Conservation (phyloP, 2,888 invertebrate genomes). For the Aelia acuminata region DNA sequence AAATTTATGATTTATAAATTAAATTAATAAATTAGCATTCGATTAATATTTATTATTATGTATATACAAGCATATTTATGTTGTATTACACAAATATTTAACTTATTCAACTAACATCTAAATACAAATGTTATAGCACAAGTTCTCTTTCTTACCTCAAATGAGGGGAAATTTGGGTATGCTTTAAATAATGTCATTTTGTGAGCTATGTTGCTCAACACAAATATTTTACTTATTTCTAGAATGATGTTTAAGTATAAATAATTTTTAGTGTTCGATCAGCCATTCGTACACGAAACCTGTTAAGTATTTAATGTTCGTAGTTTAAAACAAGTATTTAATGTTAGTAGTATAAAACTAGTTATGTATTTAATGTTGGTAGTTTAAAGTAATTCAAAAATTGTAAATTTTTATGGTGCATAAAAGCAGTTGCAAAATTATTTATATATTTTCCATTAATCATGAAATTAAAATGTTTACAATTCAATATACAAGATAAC, state of each 20-base stretch:
- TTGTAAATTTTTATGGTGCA: not conserved
- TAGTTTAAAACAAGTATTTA: not conserved
- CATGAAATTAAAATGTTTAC: not conserved
- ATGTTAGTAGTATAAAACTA: not conserved
- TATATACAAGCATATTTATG: too few species aligned
- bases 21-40: too few species aligned
- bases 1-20: not conserved
- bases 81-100: not conserved
- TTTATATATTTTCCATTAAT: slow-evolving; percentile 4
- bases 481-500: not conserved
- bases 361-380: not conserved
- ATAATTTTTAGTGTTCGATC: slow-evolving; percentile 19
- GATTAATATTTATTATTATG: too few species aligned
- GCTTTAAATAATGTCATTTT: slow-evolving; percentile 17
- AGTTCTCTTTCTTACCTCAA: slow-evolving; percentile 19
- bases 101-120: not conserved
- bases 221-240: not conserved
- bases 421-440: slow-evolving; percentile 43
- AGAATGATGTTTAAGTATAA: not conserved
- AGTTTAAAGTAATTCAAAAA: not conserved
- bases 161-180: slow-evolving; percentile 34
- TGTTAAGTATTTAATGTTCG: not conserved
- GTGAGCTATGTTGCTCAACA: slow-evolving; percentile 2
- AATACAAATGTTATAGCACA: slow-evolving; percentile 8
- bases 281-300: slow-evolving; percentile 37